A percentile compares a stretch with the other conserved stretches of the same genome.
Conservation (phyloP, 2,113 vertebrate species). For the Bombycilla garrulus region DNA sequence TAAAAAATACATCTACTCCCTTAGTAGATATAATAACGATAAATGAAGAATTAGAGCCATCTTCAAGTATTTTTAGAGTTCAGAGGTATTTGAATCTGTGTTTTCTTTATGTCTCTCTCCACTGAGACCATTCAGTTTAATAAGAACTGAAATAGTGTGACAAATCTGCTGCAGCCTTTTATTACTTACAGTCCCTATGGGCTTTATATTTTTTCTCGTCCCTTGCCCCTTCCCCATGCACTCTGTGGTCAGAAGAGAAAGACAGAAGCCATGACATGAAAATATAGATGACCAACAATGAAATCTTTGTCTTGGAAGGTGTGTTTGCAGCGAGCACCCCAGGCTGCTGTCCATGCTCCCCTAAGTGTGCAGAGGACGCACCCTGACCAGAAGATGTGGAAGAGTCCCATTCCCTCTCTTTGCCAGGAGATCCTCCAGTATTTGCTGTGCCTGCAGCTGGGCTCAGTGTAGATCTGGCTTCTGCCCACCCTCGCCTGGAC, state of each 20-base stretch:
- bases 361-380: neutral
- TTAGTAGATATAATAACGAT: neutral
- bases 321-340: neutral
- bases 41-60: conserved; percentile 5
- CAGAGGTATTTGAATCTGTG: conserved; percentile 24
- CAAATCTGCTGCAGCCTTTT: conserved; percentile 48
- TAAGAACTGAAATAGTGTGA: conserved; percentile 43
- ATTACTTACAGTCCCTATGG: conserved; percentile 22
- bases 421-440: neutral
- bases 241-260: neutral
- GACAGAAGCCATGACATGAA: neutral
- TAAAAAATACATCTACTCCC: neutral
- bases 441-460: neutral
- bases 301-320: neutral
- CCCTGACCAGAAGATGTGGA: neutral
- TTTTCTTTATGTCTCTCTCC: conserved; percentile 8
- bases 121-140: conserved; percentile 26
- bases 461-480: neutral
- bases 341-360: neutral
- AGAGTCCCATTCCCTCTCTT: neutral
- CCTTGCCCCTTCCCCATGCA: neutral
- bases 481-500: neutral
- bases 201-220: neutral
- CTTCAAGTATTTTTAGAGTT: neutral
- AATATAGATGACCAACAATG: neutral